A percentile compares a stretch with the other conserved stretches of the same genome.
These are phyloP conservation scores for Mactromeris polynyma DNA, from an alignment of 2,888 invertebrate species.

Conservation along the genomic window DNA sequence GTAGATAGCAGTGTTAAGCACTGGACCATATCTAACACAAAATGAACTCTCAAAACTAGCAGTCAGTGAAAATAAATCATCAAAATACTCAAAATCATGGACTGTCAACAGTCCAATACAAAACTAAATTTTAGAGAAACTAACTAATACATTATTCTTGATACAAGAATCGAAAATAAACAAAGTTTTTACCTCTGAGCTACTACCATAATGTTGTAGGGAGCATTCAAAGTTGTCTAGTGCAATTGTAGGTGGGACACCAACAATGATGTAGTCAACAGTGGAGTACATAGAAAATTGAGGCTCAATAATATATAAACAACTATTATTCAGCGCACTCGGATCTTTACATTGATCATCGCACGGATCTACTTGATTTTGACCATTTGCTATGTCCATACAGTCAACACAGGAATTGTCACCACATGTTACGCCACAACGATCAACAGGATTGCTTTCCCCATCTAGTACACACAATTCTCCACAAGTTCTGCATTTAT, in stretches of 20 bases:
- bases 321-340: not conserved
- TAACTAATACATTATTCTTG: too few species aligned
- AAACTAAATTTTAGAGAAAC: too few species aligned
- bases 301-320: conserved; percentile 20
- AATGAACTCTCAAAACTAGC: too few species aligned
- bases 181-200: too few species aligned
- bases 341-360: conserved; percentile 15
- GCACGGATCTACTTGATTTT: not conserved
- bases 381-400: not conserved
- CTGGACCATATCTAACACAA: too few species aligned
- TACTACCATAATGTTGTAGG: too few species aligned
- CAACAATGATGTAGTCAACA: not conserved
- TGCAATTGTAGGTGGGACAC: not conserved
- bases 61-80: too few species aligned
- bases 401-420: conserved; percentile 32
- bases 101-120: too few species aligned
- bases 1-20: too few species aligned
- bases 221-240: not conserved
- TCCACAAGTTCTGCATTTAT: not conserved
- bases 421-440: conserved; percentile 29
- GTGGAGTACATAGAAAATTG: not conserved
- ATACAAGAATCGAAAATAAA: too few species aligned
- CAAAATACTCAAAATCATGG: too few species aligned
- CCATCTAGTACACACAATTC: not conserved
- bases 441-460: not conserved